Percentiles rank a stretch among this genome's conserved stretches.
Evolutionary conservation across 1,140 invertebrate species (phyloP).

Genomic region (Atta texana): DNA sequence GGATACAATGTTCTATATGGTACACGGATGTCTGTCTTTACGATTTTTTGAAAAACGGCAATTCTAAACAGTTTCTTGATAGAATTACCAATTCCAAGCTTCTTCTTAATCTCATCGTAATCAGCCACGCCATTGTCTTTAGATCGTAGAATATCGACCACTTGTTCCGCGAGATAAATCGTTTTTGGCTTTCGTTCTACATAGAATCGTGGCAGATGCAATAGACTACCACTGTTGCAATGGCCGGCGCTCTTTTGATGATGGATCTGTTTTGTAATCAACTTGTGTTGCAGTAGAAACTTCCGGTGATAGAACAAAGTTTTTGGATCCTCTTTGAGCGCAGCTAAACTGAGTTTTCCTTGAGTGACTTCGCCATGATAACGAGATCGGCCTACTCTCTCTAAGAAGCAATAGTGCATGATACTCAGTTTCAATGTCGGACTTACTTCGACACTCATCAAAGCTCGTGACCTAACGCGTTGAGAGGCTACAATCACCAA

Average conservation of each 20-base stretch:
- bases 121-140: slow-evolving; percentile 87
- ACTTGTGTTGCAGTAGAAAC: slow-evolving; percentile 86
- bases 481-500: slow-evolving; percentile 92
- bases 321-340: slow-evolving; percentile 88
- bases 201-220: slow-evolving; percentile 89
- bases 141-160: slow-evolving; percentile 87
- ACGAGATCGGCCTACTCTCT: slow-evolving; percentile 91
- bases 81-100: slow-evolving; percentile 83
- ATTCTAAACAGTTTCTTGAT: slow-evolving; percentile 87
- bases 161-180: slow-evolving; percentile 86
- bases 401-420: slow-evolving; percentile 91
- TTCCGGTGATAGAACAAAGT: slow-evolving; percentile 90
- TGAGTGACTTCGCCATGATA: slow-evolving; percentile 90
- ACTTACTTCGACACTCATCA: slow-evolving; percentile 87
- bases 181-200: slow-evolving; percentile 87
- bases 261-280: slow-evolving; percentile 89
- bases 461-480: slow-evolving; percentile 86
- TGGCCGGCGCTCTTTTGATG: slow-evolving; percentile 82
- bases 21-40: slow-evolving; percentile 84
- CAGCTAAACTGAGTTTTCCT: slow-evolving; percentile 88
- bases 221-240: slow-evolving; percentile 85
- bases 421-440: slow-evolving; percentile 87
- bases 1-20: slow-evolving; percentile 88
- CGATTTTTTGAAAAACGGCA: slow-evolving; percentile 83
- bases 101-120: slow-evolving; percentile 86